Evolutionary conservation across 2,113 vertebrate genomes (phyloP).

Genomic region (Callipepla californica): DNA sequence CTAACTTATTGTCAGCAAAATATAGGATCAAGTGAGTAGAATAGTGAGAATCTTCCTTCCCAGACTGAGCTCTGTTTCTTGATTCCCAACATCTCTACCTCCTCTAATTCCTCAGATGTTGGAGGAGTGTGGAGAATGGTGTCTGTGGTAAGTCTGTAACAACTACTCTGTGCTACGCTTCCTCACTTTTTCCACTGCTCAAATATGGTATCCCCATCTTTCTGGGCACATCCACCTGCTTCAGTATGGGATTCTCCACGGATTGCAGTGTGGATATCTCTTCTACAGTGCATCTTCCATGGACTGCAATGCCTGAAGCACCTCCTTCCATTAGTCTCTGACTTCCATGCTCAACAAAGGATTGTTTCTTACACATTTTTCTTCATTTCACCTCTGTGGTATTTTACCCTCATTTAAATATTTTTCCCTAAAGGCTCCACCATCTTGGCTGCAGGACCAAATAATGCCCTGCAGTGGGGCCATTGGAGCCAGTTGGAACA

Average conservation of each 20-base stretch:
- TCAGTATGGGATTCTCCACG: not conserved
- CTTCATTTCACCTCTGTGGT: not conserved
- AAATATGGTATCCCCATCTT: accelerated
- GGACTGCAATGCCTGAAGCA: accelerated
- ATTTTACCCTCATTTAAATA: not conserved
- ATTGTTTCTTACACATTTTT: not conserved
- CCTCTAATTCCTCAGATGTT: accelerated
- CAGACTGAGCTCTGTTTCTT: not conserved
- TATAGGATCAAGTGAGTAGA: not conserved
- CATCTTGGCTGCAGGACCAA: accelerated
- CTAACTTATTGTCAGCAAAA: not conserved
- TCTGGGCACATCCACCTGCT: not conserved
- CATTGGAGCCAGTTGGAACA: accelerated
- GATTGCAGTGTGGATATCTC: not conserved
- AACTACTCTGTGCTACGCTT: not conserved
- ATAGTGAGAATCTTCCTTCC: not conserved
- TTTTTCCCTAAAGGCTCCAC: accelerated
- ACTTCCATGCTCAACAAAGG: not conserved
- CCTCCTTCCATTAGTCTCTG: not conserved
- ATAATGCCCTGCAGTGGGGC: accelerated
- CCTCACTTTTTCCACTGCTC: not conserved
- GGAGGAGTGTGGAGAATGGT: accelerated
- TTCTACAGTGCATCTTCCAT: not conserved
- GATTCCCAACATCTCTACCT: accelerated
- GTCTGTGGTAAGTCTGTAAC: accelerated